These are phyloP conservation scores for Hyles euphorbiae DNA, from an alignment of 1,140 invertebrate genomes.

Conservation along the genomic window DNA sequence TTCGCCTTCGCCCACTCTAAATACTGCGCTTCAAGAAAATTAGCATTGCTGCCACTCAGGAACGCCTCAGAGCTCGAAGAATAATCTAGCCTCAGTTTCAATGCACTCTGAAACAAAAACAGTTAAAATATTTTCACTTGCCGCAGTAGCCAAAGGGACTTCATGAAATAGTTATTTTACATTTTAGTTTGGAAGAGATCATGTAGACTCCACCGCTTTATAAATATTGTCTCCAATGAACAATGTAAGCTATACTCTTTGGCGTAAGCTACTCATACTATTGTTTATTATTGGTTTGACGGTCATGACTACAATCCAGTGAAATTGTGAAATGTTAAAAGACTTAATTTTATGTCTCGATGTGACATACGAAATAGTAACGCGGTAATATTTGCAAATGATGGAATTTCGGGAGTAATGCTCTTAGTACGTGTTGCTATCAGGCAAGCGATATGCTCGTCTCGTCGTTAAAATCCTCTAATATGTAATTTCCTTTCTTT, in stretches of 20 bases:
- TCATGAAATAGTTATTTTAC: not conserved
- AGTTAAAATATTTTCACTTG: not conserved
- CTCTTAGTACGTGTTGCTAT: no score
- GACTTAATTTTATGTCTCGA: no score
- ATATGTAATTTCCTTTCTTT: no score
- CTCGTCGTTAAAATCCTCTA: no score
- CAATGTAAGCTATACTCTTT: not conserved
- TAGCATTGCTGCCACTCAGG: constrained; percentile 52
- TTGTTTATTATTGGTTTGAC: not conserved
- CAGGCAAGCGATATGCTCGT: no score
- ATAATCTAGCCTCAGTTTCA: not conserved
- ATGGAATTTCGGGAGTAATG: no score
- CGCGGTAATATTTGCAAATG: no score
- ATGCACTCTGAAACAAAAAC: not conserved
- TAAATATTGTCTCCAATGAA: not conserved
- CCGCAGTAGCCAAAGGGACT: not conserved
- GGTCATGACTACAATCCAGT: no score
- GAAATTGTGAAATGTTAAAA: no score
- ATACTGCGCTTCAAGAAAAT: constrained; percentile 61
- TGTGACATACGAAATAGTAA: no score
- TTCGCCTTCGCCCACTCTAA: constrained; percentile 53
- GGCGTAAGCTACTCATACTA: not conserved
- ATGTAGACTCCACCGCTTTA: not conserved
- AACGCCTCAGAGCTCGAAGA: constrained; percentile 56
- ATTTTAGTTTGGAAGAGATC: not conserved